Base-by-base conservation (phyloP, 2,888 invertebrate genomes). In the Drosophila merina region DNA sequence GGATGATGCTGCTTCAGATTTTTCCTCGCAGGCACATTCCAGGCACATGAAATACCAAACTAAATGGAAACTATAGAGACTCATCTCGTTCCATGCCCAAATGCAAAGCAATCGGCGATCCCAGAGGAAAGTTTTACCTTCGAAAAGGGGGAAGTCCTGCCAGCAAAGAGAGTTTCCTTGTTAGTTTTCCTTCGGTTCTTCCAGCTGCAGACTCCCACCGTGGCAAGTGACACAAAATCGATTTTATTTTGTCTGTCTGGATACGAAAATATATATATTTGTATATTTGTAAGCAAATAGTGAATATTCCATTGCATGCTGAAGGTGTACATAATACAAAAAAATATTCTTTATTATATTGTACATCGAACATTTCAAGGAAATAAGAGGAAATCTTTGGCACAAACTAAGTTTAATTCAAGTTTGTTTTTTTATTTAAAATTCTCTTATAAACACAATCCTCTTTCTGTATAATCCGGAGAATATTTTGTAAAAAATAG, bases 151-250 rank as follows among this genome's bases (percentile, higher is more conserved):
- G 10, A 57, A 49, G 8, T 51, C 12, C 26, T 12, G 47, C 47
- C 33, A 31, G 47, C n/a, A 62, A 58, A 56, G 66, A 49, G 56
- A 44, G 42, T 49, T 63, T 70, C 49, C 54, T 48, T 33, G 38
- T 50, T 44, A 54, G 64, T 68, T 56, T 71, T 59, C 67, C 50
- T 44, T 50, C 20, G 54, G 67, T 81, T 73, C 59, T 59, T 66
- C 51, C 67, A 47, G 51, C 36, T 84, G 82, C 79, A 80, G 69
- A 84, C 25, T 25, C 44, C 72, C 57, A 70, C 45, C 31, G 64
- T 82, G 86, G 74, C 76, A 77, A 74, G 72, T 86, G 88, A 86
- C 86, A 86, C 64, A 88, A 86, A 86, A 86, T 86, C 88, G 86
- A 86, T 86, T 88, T 86, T 84, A 69, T 72, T 83, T 75, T 55